A percentile compares a stretch with the other conserved stretches of the same genome.
Evolutionary conservation across 64 coral and sea anemone genomes (phyloP).

Genomic region (Montipora cactus): DNA sequence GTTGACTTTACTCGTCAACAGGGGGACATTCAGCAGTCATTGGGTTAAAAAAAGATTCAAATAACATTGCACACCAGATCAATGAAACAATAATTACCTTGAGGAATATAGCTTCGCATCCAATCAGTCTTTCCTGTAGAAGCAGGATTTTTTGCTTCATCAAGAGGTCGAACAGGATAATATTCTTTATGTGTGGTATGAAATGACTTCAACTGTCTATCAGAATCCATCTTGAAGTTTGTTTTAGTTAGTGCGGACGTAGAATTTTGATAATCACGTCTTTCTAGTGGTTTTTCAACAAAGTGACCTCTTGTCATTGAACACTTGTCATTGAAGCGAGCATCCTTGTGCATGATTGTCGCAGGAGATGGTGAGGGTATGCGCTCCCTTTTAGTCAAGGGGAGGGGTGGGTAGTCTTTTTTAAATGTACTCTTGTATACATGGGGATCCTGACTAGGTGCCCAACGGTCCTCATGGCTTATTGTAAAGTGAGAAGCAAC

Average conservation of each 20-base stretch:
- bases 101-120: slow-evolving; percentile 95
- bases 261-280: slow-evolving; percentile 44
- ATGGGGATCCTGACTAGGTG: slow-evolving; percentile 77
- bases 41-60: too few species aligned
- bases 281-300: slow-evolving; percentile 67
- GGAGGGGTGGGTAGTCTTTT: slow-evolving; percentile 90
- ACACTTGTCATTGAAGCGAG: slow-evolving; percentile 70
- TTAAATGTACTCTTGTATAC: slow-evolving; percentile 91
- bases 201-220: slow-evolving; percentile 81
- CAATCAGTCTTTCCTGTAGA: slow-evolving; percentile 81
- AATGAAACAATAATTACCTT: slow-evolving; percentile 60
- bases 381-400: slow-evolving; percentile 82
- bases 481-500: slow-evolving; percentile 90
- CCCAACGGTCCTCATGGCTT: slow-evolving; percentile 86
- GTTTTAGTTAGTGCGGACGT: slow-evolving; percentile 67
- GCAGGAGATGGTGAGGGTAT: slow-evolving; percentile 87
- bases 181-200: slow-evolving; percentile 95
- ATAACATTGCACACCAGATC: too few species aligned
- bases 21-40: too few species aligned
- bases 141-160: slow-evolving; percentile 70
- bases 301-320: slow-evolving; percentile 90
- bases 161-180: slow-evolving; percentile 81
- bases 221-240: slow-evolving; percentile 96
- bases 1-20: too few species aligned
- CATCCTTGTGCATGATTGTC: slow-evolving; percentile 91